Conservation (phyloP, 2,888 invertebrate genomes). For the Coenonympha glycerion region DNA sequence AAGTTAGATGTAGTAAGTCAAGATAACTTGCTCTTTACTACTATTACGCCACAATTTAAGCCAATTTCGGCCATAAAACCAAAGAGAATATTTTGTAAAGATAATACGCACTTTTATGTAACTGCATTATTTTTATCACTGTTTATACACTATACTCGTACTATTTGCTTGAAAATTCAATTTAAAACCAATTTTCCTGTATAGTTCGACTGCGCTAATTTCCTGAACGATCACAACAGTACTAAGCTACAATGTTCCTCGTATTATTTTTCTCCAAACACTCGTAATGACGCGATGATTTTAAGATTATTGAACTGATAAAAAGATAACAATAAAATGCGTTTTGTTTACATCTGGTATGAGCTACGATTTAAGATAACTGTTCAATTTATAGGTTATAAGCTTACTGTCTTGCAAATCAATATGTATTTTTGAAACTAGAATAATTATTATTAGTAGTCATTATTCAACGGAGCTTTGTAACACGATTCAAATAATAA, state of each 20-base stretch:
- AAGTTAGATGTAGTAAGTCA: too few species aligned
- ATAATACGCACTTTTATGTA: too few species aligned
- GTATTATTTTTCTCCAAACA: background rate
- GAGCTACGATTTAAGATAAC: background rate
- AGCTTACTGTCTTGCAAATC: background rate
- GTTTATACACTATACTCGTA: background rate
- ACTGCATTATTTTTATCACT: too few species aligned
- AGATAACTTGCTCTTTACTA: too few species aligned
- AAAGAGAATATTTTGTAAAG: too few species aligned
- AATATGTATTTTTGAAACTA: too few species aligned
- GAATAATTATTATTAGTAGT: too few species aligned
- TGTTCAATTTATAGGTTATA: background rate
- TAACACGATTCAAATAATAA: too few species aligned
- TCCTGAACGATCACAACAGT: background rate
- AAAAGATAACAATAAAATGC: background rate
- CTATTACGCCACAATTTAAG: too few species aligned
- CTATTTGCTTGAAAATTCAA: background rate
- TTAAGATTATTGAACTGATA: background rate
- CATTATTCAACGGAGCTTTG: background rate
- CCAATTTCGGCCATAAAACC: too few species aligned
- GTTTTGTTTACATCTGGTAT: constrained; percentile 1
- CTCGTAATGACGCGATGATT: background rate
- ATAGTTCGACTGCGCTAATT: background rate
- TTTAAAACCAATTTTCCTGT: background rate
- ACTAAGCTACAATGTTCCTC: background rate